A percentile compares a stretch with the other conserved stretches of the same genome.
These are phyloP conservation scores for Haemorhous mexicanus DNA, from an alignment of 2,113 vertebrate species.

Conservation along the genomic window DNA sequence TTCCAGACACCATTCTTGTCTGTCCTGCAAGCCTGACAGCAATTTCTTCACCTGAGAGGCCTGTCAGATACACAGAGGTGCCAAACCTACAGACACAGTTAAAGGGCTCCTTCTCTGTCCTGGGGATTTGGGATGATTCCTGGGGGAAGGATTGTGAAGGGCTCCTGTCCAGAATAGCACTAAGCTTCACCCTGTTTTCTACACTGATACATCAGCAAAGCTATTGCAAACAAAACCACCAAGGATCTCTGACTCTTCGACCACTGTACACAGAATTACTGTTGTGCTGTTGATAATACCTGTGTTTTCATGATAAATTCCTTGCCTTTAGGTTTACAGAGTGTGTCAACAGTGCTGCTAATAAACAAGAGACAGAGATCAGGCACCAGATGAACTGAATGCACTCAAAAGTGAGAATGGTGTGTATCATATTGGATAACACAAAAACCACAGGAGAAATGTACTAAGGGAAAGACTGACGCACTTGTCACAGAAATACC, in stretches of 20 bases:
- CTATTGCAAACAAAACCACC: neutral
- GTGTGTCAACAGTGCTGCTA: constrained; percentile 7
- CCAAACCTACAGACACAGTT: neutral
- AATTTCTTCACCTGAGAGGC: neutral
- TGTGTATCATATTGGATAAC: constrained; percentile 39
- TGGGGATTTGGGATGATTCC: neutral
- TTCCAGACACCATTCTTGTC: neutral
- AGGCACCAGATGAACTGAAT: constrained; percentile 15
- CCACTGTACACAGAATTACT: neutral
- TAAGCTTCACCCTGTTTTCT: neutral
- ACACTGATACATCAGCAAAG: neutral
- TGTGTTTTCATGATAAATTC: constrained; percentile 40
- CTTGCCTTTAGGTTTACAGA: constrained; percentile 28
- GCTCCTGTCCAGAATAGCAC: neutral
- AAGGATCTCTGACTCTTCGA: neutral
- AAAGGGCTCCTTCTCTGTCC: neutral
- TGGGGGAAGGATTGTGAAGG: neutral
- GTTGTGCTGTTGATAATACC: neutral
- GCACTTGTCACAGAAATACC: constrained; percentile 2
- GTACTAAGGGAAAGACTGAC: constrained; percentile 20
- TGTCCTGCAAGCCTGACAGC: neutral
- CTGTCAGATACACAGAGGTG: neutral
- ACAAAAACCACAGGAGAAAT: constrained; percentile 47
- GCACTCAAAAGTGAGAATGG: constrained; percentile 1
- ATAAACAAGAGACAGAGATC: constrained; percentile 36